Evolutionary conservation across 2,113 vertebrate species (phyloP).

Genomic region (Elephantulus edwardii): DNA sequence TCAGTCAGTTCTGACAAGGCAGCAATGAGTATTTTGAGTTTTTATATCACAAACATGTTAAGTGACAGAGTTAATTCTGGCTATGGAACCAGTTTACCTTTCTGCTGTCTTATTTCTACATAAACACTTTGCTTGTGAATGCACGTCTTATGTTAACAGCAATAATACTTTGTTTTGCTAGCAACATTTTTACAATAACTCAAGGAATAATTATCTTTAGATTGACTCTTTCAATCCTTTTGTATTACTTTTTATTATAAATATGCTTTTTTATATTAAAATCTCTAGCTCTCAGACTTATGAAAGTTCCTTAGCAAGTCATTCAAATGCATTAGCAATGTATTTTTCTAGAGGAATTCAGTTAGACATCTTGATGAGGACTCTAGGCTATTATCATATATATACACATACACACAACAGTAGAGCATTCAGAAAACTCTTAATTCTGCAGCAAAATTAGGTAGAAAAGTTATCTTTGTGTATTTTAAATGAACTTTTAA

Average conservation of each 20-base stretch:
- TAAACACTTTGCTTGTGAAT: background rate
- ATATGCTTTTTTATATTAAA: background rate
- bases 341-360: background rate
- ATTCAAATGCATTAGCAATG: background rate
- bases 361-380: background rate
- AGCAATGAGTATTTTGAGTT: too few relatives aligned
- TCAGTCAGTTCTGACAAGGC: too few relatives aligned
- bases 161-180: background rate
- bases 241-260: background rate
- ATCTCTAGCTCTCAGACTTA: background rate
- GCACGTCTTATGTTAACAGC: background rate
- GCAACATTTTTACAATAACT: background rate
- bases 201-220: background rate
- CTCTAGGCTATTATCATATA: background rate
- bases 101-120: background rate
- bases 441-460: background rate
- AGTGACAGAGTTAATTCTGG: background rate
- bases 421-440: background rate
- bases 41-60: background rate
- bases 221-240: background rate
- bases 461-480: background rate
- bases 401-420: too few relatives aligned
- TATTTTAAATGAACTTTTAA: background rate
- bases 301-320: background rate
- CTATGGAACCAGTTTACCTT: background rate